Conservation (phyloP, 1,140 invertebrate genomes). For the Camponotus pennsylvanicus region DNA sequence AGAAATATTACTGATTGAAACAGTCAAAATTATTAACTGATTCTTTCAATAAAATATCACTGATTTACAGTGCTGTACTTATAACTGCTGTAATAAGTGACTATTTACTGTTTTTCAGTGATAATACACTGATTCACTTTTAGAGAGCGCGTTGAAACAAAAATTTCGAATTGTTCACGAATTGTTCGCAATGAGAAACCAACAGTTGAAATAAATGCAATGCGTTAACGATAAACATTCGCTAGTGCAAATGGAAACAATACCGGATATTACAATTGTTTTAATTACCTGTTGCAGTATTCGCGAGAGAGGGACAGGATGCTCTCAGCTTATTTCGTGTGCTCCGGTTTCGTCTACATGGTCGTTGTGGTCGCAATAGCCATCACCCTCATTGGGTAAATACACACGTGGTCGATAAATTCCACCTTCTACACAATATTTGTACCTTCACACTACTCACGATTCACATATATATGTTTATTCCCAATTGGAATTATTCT, state of each 20-base stretch:
- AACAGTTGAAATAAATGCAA: background rate
- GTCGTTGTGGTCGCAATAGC: conserved; percentile 89
- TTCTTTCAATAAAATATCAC: no score
- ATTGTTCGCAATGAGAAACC: background rate
- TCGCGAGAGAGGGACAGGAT: conserved; percentile 92
- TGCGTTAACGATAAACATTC: background rate
- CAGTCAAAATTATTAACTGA: no score
- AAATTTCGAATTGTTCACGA: background rate
- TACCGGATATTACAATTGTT: conserved; percentile 22
- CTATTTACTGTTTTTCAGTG: no score
- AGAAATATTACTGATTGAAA: no score
- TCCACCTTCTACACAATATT: background rate
- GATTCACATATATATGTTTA: background rate
- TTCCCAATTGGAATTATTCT: background rate
- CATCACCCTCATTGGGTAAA: conserved; percentile 89
- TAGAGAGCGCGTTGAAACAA: background rate
- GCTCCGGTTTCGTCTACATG: conserved; percentile 91
- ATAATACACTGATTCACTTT: no score
- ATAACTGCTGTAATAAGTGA: no score
- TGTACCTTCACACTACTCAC: background rate
- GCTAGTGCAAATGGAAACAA: background rate
- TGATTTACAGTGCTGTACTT: no score
- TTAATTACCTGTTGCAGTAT: conserved; percentile 88
- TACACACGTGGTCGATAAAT: conserved; percentile 45
- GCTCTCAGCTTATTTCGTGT: conserved; percentile 94